Evolutionary conservation across 2,797 vertebrate species (phyloP).

Genomic region (Mareca strepera): DNA sequence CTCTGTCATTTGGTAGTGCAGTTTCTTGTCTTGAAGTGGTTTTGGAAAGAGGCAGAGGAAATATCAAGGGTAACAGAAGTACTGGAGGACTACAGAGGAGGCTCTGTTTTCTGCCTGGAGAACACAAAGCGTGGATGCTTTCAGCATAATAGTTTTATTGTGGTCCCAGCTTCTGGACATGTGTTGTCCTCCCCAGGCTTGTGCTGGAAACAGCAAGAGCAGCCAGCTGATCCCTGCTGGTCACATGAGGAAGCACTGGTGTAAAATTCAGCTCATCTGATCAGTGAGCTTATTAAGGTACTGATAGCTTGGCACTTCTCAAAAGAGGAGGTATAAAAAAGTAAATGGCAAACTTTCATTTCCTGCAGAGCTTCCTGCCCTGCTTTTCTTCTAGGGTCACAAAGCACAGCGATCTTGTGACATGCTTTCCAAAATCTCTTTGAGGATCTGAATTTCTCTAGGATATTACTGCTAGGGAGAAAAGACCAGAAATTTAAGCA

Average conservation of each 20-base stretch:
- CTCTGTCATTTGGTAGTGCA: background rate
- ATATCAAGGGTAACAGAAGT: background rate
- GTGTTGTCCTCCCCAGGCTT: background rate
- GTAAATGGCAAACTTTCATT: background rate
- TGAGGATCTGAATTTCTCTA: background rate
- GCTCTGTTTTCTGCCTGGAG: slow-evolving; percentile 11
- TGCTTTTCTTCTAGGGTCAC: background rate
- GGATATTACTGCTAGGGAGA: background rate
- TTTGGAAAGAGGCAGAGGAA: background rate
- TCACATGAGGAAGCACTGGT: background rate
- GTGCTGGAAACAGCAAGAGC: slow-evolving; percentile 11
- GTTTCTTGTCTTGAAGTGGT: background rate
- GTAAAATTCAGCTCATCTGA: background rate
- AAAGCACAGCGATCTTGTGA: background rate
- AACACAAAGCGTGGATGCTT: background rate
- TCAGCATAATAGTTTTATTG: slow-evolving; percentile 8
- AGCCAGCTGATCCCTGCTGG: background rate
- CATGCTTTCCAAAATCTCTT: background rate
- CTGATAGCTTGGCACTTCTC: background rate
- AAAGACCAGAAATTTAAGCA: background rate
- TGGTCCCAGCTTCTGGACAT: background rate
- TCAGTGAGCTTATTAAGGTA: background rate
- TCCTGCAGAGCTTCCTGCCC: background rate
- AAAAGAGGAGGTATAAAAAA: background rate
- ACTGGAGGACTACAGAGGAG: background rate